Base-by-base conservation (phyloP, 1,140 invertebrate species). In the Drosophila varians region DNA sequence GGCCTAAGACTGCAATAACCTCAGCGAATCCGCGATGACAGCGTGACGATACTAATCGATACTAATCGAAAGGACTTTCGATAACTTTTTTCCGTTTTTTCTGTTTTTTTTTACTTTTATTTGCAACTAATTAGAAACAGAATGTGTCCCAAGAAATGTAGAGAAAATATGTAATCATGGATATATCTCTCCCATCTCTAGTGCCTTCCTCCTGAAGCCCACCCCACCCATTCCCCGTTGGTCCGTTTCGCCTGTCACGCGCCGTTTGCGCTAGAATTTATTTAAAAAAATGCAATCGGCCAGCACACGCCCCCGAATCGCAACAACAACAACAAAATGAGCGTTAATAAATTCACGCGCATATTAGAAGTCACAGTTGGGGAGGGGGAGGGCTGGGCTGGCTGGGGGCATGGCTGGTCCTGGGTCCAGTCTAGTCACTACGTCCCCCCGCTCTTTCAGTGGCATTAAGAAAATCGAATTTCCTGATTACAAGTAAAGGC, bases 381-480 rank as follows among this genome's bases (percentile, higher is more conserved):
- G 56, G 45, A 12, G 16, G 23, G 12, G 9, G 23, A n/a, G n/a
- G n/a, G n/a, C n/a, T n/a, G n/a, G 12, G 25, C n/a, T 1, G 8
- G 31, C 21, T n/a, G 5, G 6, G 5, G 8, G 38, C 9, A 25
- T 26, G 7, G 8, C 52, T 11, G n/a, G 11, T 26, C 48, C 51
- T 11, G 36, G 40, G 51, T 74, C 71, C 60, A 65, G 51, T 56
- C 58, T 16, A 16, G 26, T 31, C n/a, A n/a, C n/a, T n/a, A n/a
- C n/a, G n/a, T n/a, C n/a, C n/a, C n/a, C n/a, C n/a, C n/a, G n/a
- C 18, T 43, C 70, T 38, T 56, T 56, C 46, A 46, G 71, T 79
- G 77, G 76, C 82, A 90, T 90, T 90, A 90, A 89, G 76, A 90
- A 89, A 90, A 90, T 90, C 88, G 88, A 90, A 90, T 90, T 90